Base-by-base conservation (phyloP, 2,888 invertebrate species). In the Linyphia triangularis region DNA sequence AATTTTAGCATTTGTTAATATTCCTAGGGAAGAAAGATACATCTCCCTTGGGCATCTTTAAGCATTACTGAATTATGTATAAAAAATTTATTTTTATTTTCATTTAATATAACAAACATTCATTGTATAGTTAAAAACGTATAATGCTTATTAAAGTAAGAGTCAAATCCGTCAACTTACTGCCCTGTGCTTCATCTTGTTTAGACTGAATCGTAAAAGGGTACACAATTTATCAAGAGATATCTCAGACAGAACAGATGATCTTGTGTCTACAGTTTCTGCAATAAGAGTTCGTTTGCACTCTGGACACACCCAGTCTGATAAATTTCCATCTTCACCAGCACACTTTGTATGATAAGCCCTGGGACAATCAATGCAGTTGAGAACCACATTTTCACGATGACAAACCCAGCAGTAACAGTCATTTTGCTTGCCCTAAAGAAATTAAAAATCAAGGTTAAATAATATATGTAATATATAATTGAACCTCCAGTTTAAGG, bases 321-420 rank as follows among this genome's bases (percentile, higher is more conserved):
- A 93, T 3, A 91, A 89, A 16, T 90, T 91, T 13, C 3, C 6
- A n/a, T 22, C 59, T 24, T 88, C 86, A 89, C 92, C 65, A 9
- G 93, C 94, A 93, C 98, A 98, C 92, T 95, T 96, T 16, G 94
- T 94, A 93, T 98, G 98, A 93, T 95, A 98, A 0, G 96, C 95
- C 30, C 98, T 94, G 2, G 96, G 96, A 92, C 98, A 98, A 24
- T 96, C 95, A 37, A 96, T 95, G 7, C 94, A 93, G 91, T 95
- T 93, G 19, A 90, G 67, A 19, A 93, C 92, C n/a, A 92, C 91
- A 4, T 92, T 92, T 67, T 95, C 95, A 92, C 95, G 95, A 92
- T 98, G 97, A 92, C 98, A 98, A 90, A 96, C 94, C 98, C 98
- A 99, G 93, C 98, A 99, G 92, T 96, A 98, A 19, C 95, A 94